Evolutionary conservation across 2,888 invertebrate genomes (phyloP), one percentile per base, ranked within the genome.

Genomic region (Ectropis crepuscularia): DNA sequence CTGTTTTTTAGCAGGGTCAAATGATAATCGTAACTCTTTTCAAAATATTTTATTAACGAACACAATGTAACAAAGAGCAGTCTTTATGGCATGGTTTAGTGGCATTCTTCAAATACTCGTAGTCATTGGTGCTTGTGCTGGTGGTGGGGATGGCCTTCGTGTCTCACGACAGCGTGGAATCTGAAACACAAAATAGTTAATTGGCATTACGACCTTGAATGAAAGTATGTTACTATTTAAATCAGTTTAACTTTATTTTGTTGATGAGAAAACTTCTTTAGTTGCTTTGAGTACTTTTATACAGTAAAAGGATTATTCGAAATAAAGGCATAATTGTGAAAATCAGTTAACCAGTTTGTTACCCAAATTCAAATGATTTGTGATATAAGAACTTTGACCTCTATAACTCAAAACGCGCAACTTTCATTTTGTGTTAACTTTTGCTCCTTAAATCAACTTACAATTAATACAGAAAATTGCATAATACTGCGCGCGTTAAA

Each of bases 91-190:
- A 4, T 10, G 45, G 8, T 53, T 42, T 42, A 58, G 12, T 41
- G 16, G 47, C 64, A 64, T 47, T 64, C 59, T 16, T 55, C 8
- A 12, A 64, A 60, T 51, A 55, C 42, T 60, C 55, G 60, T 55
- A 55, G 51, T 64, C 55, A 64, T 55, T 61, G 46, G 36, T 65
- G 57, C 36, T 70, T 62, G 42, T 45, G 65, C 39, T 75, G 70
- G 62, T 78, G 75, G 45, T 67, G 63, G n/a, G 77, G 59, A 69
- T 81, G 68, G 54, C 74, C 74, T 68, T 74, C 70, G 69, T 81
- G 79, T 67, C 77, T 80, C 57, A 81, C 81, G 48, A 71, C 73
- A 61, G 81, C 81, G 66, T 80, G 78, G 74, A 81, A 81, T 48
- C 81, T 81, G 75, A 10, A 76, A 77, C 48, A 60, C 70, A 11